Evolutionary conservation across 2,797 vertebrate genomes (phyloP).

Genomic region (Chanos chanos): DNA sequence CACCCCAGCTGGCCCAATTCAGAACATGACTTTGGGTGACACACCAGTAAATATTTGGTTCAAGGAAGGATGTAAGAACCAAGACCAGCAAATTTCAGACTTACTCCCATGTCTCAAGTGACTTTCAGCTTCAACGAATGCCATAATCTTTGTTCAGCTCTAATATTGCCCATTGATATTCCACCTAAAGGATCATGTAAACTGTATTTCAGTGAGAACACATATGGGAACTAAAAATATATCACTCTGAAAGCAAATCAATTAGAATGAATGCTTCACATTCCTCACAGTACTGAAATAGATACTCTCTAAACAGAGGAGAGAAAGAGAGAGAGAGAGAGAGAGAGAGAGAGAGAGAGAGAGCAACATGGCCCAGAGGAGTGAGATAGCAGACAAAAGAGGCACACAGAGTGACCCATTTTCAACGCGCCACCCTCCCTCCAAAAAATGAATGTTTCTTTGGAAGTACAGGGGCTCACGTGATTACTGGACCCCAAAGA

Average conservation of each 20-base stretch:
- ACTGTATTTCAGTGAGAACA: neutral
- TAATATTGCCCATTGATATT: too few relatives aligned
- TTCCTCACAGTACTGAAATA: constrained; percentile 10
- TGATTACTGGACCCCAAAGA: constrained; percentile 7
- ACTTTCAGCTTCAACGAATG: too few relatives aligned
- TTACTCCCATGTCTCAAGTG: too few relatives aligned
- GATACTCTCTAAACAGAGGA: constrained; percentile 41
- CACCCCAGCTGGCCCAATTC: too few relatives aligned
- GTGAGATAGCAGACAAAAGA: constrained; percentile 29
- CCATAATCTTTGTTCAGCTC: too few relatives aligned
- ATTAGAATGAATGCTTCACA: constrained; percentile 20
- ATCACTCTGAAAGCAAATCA: constrained; percentile 11
- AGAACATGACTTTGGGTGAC: too few relatives aligned
- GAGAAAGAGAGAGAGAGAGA: constrained; percentile 41
- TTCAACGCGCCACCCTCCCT: constrained; percentile 32
- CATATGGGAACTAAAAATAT: constrained; percentile 18
- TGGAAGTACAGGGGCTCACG: constrained; percentile 13
- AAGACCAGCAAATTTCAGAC: too few relatives aligned
- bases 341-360: constrained; percentile 32
- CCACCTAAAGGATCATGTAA: too few relatives aligned
- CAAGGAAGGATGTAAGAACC: too few relatives aligned
- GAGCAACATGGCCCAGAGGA: constrained; percentile 22
- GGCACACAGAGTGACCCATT: constrained; percentile 45
- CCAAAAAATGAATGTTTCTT: constrained; percentile 32
- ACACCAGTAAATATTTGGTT: too few relatives aligned